Conservation (phyloP, 2,113 vertebrate genomes). For the Polypterus bichir region DNA sequence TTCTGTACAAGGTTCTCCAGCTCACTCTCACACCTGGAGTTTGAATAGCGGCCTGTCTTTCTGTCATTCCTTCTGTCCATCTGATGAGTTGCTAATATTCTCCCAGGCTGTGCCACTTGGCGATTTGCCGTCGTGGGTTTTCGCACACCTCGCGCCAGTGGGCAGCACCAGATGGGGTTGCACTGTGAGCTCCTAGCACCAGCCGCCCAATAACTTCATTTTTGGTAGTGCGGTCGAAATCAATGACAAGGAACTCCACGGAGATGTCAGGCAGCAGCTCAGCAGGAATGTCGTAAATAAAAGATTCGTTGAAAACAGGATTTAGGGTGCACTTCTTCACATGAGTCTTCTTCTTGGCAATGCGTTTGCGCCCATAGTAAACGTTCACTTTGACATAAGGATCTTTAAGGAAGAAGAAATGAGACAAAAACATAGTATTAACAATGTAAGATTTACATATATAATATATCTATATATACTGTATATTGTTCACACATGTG, state of each 20-base stretch:
- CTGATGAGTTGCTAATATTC: conserved; percentile 42
- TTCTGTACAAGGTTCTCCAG: conserved; percentile 8
- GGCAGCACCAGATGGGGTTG: conserved; percentile 48
- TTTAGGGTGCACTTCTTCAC: conserved; percentile 96
- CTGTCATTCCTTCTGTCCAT: conserved; percentile 9
- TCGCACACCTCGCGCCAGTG: conserved; percentile 87
- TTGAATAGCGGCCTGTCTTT: conserved; percentile 11
- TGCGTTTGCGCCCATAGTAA: conserved; percentile 87
- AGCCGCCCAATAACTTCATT: conserved; percentile 83
- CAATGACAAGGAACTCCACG: conserved; percentile 86
- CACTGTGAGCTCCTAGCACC: conserved; percentile 71
- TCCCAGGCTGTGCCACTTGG: conserved; percentile 88
- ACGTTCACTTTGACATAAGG: conserved; percentile 95
- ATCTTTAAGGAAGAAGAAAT: conserved; percentile 44
- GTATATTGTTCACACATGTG: no score
- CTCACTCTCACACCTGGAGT: conserved; percentile 5
- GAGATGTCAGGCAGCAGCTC: conserved; percentile 84
- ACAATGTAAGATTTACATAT: background rate
- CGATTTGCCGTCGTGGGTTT: conserved; percentile 67
- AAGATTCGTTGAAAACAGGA: conserved; percentile 92
- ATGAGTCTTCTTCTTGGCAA: conserved; percentile 94
- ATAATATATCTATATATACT: no score
- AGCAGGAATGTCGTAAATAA: conserved; percentile 81
- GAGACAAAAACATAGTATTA: background rate
- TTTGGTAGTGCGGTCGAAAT: conserved; percentile 92